Evolutionary conservation across 2,113 vertebrate species (phyloP), one percentile per base, ranked within the genome.

Genomic region (Cephalopholis sonnerati): DNA sequence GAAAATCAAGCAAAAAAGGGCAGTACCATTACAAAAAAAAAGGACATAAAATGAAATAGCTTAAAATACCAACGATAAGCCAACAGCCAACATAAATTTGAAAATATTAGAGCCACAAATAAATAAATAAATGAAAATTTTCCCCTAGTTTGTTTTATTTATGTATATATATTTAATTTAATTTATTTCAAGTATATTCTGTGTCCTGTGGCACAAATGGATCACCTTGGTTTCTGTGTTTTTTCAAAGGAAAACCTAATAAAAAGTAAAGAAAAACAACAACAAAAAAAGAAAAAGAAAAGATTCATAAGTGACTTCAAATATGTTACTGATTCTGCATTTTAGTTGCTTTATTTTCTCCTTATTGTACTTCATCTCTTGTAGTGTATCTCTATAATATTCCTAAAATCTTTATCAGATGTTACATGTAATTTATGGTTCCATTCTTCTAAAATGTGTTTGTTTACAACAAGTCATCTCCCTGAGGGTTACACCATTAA

Each of bases 401-500:
- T 76, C 15, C 61, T 54, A 54, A 74, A 59, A 64, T 54, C 32
- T 15, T 54, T 69, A 64, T 74, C 55, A 57, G 46, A 41, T 74
- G 63, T 66, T 57, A 25, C 9, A 54, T 18, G 32, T 63, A 48
- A 20, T 58, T 61, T 39, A 72, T 67, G 29, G 63, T 57, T 82
- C 51, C 57, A 48, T 74, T 64, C 54, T 70, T 32, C 32, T 54
- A 54, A 44, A 63, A 71, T 61, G n/a, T 44, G 16, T 72, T 77
- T 87, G 59, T 70, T 80, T 57, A 59, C 58, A 65, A 61, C 32
- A 61, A 51, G 63, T 68, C 46, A 66, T 65, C 70, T 62, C 74
- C 48, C 55, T 1, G 20, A 64, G n/a, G 48, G 64, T 51, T 13
- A 22, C 39, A 24, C 16, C 27, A 58, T 67, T 75, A 62, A 53